A percentile compares a stretch with the other conserved stretches of the same genome.
Evolutionary conservation across 2,888 invertebrate genomes (phyloP).

Genomic region (Agonum fuliginosum): DNA sequence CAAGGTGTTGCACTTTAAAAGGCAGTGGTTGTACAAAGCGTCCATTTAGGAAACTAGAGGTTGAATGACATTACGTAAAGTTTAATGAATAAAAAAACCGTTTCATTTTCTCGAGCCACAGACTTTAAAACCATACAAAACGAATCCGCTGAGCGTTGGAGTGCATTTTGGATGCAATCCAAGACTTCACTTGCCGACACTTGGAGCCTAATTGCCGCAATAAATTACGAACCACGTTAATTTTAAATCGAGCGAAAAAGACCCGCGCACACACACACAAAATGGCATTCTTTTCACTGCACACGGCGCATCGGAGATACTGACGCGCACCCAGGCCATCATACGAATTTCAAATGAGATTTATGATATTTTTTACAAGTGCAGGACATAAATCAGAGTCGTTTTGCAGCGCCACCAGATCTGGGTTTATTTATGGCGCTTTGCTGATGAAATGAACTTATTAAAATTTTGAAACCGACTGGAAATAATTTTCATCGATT

Average conservation of each 20-base stretch:
- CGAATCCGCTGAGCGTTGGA: conserved; percentile 35
- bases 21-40: background rate
- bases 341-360: conserved; percentile 53
- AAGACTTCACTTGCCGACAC: conserved; percentile 58
- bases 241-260: conserved; percentile 57
- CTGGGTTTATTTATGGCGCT: conserved; percentile 38
- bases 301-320: background rate
- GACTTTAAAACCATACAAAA: conserved; percentile 42
- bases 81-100: conserved; percentile 41
- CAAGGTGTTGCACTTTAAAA: too few relatives aligned
- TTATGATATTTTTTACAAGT: conserved; percentile 54
- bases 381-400: conserved; percentile 42
- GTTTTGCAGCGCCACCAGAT: conserved; percentile 26
- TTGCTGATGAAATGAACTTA: conserved; percentile 46
- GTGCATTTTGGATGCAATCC: conserved; percentile 58
- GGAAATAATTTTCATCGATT: conserved; percentile 35
- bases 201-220: conserved; percentile 57
- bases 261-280: conserved; percentile 6
- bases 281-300: background rate
- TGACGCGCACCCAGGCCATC: conserved; percentile 41
- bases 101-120: conserved; percentile 44
- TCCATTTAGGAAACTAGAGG: background rate
- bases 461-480: conserved; percentile 45
- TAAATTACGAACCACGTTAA: conserved; percentile 57
- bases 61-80: conserved; percentile 37